Evolutionary conservation across 2,797 vertebrate species (phyloP).

Genomic region (Craterocephalus amniculus): DNA sequence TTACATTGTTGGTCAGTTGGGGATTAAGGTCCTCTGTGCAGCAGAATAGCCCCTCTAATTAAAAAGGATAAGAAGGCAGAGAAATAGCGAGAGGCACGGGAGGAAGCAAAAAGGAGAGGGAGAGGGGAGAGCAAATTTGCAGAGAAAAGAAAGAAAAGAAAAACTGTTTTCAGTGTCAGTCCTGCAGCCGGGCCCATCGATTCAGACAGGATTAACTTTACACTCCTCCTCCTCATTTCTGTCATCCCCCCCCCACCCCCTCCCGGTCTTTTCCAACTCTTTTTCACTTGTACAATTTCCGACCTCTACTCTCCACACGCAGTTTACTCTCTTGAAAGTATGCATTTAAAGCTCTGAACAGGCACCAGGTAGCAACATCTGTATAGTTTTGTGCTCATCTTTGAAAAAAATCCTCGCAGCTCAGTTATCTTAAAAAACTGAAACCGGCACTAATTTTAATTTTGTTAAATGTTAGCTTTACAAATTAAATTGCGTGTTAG

Average conservation of each 20-base stretch:
- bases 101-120: conserved; percentile 78
- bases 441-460: neutral
- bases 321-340: conserved; percentile 21
- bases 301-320: conserved; percentile 47
- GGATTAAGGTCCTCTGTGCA: conserved; percentile 96
- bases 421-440: neutral
- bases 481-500: conserved; percentile 1
- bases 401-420: neutral
- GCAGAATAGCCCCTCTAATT: conserved; percentile 99
- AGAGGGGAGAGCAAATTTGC: conserved; percentile 82
- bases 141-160: conserved; percentile 93
- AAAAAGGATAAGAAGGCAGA: conserved; percentile 97
- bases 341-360: conserved; percentile 20
- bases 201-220: conserved; percentile 87
- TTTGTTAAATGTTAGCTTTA: conserved; percentile 11
- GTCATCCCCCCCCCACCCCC: too few relatives aligned
- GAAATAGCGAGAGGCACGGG: conserved; percentile 84
- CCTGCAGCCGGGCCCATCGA: conserved; percentile 86
- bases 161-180: conserved; percentile 96
- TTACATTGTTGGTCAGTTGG: conserved; percentile 99
- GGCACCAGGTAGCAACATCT: conserved; percentile 9
- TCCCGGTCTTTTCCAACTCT: conserved; percentile 46
- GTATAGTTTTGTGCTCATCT: neutral
- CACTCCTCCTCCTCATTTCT: conserved; percentile 72
- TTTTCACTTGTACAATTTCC: conserved; percentile 43